These are phyloP conservation scores for Aleiodes testaceus DNA, from an alignment of 2,888 invertebrate species.

Conservation along the genomic window DNA sequence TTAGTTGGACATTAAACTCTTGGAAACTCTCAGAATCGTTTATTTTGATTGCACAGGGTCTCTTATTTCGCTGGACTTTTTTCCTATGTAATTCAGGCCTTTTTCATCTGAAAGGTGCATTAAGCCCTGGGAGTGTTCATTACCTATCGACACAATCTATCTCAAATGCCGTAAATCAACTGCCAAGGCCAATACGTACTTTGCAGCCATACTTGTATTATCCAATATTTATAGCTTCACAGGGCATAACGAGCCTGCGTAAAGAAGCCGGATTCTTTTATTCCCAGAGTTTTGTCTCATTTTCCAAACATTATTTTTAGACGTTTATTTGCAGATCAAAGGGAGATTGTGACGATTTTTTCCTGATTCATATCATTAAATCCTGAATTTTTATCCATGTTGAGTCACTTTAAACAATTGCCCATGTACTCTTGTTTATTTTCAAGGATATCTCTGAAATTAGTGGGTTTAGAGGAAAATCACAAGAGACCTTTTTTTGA, in stretches of 20 bases:
- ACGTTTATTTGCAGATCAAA: background rate
- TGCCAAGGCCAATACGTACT: conserved; percentile 44
- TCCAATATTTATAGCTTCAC: conserved; percentile 46
- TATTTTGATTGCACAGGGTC: background rate
- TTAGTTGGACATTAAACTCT: background rate
- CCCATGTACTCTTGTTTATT: too few relatives aligned
- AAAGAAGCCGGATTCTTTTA: conserved; percentile 21
- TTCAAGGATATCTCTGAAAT: too few relatives aligned
- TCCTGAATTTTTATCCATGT: background rate
- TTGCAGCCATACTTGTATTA: conserved; percentile 44
- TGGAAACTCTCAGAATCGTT: background rate
- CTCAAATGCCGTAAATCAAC: conserved; percentile 45
- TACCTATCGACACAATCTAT: conserved; percentile 39
- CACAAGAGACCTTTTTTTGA: too few relatives aligned
- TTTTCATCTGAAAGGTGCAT: background rate
- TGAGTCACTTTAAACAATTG: background rate
- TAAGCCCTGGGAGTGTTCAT: conserved; percentile 21
- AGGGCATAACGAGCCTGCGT: conserved; percentile 26
- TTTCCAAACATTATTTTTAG: conserved; percentile 7
- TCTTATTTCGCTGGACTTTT: background rate
- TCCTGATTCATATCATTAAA: background rate
- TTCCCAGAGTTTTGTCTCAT: background rate
- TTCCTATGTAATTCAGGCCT: background rate
- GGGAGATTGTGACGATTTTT: background rate
- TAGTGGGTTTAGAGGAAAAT: too few relatives aligned